These are phyloP conservation scores for Promerops cafer DNA, from an alignment of 2,113 vertebrate genomes.

Conservation along the genomic window DNA sequence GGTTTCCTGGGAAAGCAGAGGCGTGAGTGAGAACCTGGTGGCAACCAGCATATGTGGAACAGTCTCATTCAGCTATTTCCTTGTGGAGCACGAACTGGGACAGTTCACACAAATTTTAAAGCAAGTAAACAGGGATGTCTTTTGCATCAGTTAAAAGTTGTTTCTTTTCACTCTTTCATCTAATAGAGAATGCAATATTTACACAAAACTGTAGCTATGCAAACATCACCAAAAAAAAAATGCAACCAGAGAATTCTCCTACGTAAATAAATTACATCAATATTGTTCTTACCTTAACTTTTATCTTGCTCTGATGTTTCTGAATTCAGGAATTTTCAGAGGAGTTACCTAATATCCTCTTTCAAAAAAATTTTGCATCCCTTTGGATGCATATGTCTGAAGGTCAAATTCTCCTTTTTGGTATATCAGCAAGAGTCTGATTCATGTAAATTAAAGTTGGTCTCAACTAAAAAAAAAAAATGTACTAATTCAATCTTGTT, in stretches of 20 bases:
- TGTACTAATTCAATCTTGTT: not conserved
- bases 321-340: not conserved
- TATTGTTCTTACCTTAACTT: not conserved
- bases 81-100: not conserved
- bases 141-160: not conserved
- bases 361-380: not conserved
- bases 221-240: not conserved
- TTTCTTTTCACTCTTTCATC: not conserved
- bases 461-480: not conserved
- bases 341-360: not conserved
- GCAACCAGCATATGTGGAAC: accelerated
- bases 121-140: not conserved
- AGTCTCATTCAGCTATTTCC: not conserved
- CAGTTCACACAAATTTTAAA: not conserved
- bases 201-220: not conserved
- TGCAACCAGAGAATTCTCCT: not conserved
- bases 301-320: not conserved
- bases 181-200: not conserved
- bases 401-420: not conserved
- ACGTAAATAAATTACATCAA: not conserved
- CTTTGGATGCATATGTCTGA: not conserved
- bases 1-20: not conserved
- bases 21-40: accelerated
- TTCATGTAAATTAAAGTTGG: not conserved
- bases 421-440: not conserved